Evolutionary conservation across 2,888 invertebrate genomes (phyloP).

Genomic region (Xestia xanthographa): DNA sequence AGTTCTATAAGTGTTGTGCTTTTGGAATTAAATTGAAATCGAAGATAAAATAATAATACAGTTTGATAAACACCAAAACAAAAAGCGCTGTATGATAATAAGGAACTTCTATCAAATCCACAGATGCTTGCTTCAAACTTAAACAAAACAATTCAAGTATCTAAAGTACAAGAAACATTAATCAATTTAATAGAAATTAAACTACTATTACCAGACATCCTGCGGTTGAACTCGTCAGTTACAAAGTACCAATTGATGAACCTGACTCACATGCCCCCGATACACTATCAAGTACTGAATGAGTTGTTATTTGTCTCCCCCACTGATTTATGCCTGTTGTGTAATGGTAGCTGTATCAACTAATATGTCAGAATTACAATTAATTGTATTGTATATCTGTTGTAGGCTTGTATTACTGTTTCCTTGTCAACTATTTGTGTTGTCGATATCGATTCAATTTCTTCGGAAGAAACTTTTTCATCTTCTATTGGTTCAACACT

Average conservation of each 20-base stretch:
- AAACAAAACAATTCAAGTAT: conserved; percentile 11
- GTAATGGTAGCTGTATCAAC: conserved; percentile 25
- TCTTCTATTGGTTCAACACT: neutral
- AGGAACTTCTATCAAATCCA: neutral
- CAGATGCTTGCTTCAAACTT: neutral
- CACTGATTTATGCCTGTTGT: conserved; percentile 51
- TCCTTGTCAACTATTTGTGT: neutral
- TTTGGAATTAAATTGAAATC: neutral
- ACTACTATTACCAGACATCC: conserved; percentile 45
- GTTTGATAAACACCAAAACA: neutral
- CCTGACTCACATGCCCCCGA: conserved; percentile 63
- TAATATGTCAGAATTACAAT: conserved; percentile 46
- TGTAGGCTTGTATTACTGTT: neutral
- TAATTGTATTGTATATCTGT: conserved; percentile 23
- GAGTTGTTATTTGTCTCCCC: conserved; percentile 56
- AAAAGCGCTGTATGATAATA: neutral
- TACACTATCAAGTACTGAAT: conserved; percentile 56
- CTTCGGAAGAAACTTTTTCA: neutral
- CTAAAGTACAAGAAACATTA: neutral
- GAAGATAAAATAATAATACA: neutral
- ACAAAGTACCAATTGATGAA: conserved; percentile 53
- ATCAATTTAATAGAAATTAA: conserved; percentile 17
- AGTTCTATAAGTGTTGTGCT: neutral
- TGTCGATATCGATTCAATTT: neutral
- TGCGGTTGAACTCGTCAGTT: conserved; percentile 38